Base-by-base conservation (phyloP, 2,113 vertebrate genomes). In the Athene cunicularia region DNA sequence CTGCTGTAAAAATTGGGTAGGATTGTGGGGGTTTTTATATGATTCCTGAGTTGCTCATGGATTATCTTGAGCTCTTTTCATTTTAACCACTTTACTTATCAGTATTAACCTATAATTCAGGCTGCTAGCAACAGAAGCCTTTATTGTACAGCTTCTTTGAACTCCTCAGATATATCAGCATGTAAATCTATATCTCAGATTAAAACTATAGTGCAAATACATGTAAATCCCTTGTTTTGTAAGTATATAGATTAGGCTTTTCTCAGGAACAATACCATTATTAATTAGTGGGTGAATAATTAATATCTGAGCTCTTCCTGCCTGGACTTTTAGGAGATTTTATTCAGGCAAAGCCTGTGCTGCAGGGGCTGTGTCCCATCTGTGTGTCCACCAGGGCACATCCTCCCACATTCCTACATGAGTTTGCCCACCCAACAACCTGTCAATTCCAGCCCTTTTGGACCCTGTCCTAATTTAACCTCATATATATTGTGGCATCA, bases 391-490 rank as follows among this genome's bases (percentile, higher is more conserved):
- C 3, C n/a, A 80, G 22, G 2, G 1, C 19, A 4, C 33, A 26
- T 23, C 9, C 16, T 91, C 23, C 24, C 23, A 13, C 43, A n/a
- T 41, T 14, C 20, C 26, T 41, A 2, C 10, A 11, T 2, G 16
- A 23, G 4, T 50, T 68, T 19, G 0, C 6, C 41, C 26, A 24
- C 28, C 3, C 41, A 28, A 0, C 2, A 82, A 7, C n/a, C 33
- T 28, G 8, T n/a, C 43, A 22, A 11, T 8, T 73, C 43, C 55
- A 26, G 35, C 6, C 9, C 5, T 33, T 74, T 55, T 4, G 39
- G 37, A 12, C 32, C 12, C 2, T 22, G 8, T 18, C 33, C 33
- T 21, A 18, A 5, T 15, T 81, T 47, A 28, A 47, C 18, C 22
- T 20, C 19, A 0, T 2, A 12, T 28, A 14, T 14, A 7, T 22